Percentiles rank a stretch among this genome's conserved stretches.
These are phyloP conservation scores for Cyrtorhinus lividipennis DNA, from an alignment of 1,140 invertebrate genomes.

Conservation along the genomic window DNA sequence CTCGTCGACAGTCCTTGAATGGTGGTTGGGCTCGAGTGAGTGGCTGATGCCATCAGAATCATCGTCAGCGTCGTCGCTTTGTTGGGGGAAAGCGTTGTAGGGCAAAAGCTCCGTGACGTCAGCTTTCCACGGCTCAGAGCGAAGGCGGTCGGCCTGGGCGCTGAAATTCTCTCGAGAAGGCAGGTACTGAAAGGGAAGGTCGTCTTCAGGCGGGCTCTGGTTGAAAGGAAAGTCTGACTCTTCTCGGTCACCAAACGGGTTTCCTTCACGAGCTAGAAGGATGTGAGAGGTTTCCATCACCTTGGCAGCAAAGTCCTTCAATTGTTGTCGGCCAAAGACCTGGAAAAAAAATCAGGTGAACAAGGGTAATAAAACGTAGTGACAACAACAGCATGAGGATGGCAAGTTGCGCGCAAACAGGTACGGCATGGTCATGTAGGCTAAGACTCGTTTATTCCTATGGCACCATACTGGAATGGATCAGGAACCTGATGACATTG, in stretches of 20 bases:
- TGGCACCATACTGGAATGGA: too few species aligned
- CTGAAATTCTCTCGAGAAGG: not conserved
- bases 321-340: slow-evolving; percentile 58
- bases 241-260: slow-evolving; percentile 35
- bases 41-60: not conserved
- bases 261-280: slow-evolving; percentile 53
- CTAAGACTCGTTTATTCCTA: too few species aligned
- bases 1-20: not conserved
- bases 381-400: too few species aligned
- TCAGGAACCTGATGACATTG: too few species aligned
- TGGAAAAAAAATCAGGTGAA: slow-evolving; percentile 30
- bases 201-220: not conserved
- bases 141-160: not conserved
- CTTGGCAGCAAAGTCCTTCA: slow-evolving; percentile 59
- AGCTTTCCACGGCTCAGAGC: not conserved
- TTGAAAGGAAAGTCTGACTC: not conserved
- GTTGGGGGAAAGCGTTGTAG: not conserved
- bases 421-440: too few species aligned
- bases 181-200: not conserved
- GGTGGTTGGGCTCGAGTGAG: too few species aligned
- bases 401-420: too few species aligned
- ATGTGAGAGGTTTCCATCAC: slow-evolving; percentile 60
- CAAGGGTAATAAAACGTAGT: too few species aligned
- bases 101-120: not conserved
- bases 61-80: not conserved